Evolutionary conservation across 2,113 vertebrate species (phyloP).

Genomic region (Pituophis catenifer): DNA sequence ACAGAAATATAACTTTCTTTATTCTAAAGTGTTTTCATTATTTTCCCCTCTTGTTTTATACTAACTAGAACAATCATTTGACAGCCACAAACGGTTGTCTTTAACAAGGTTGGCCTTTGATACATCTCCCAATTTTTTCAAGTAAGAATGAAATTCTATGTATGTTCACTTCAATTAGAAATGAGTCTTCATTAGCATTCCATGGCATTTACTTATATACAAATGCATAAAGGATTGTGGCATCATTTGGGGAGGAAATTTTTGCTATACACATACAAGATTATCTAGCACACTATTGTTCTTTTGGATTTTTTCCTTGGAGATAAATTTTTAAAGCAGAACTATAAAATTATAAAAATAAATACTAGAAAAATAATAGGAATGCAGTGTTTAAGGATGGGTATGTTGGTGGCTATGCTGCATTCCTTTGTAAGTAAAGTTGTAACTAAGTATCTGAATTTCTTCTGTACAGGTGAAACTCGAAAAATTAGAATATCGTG

Average conservation of each 20-base stretch:
- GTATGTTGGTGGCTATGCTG: background rate
- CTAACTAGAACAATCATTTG: background rate
- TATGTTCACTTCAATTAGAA: background rate
- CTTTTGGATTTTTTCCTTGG: background rate
- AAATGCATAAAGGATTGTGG: background rate
- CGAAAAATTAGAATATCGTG: no score
- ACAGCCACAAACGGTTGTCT: background rate
- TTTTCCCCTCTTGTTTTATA: background rate
- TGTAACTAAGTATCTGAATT: background rate
- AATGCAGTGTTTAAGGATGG: background rate
- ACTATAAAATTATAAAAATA: background rate
- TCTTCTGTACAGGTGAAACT: no score
- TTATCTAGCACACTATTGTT: background rate
- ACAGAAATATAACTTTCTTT: background rate
- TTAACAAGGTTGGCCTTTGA: background rate
- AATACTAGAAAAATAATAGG: background rate
- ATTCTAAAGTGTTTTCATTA: background rate
- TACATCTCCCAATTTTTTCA: background rate
- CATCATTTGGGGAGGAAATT: background rate
- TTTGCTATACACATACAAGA: background rate
- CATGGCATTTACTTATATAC: background rate
- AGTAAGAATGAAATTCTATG: background rate
- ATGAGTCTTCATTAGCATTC: background rate
- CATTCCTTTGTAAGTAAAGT: background rate
- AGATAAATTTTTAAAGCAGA: background rate